These are phyloP conservation scores for Pentamera pediparva DNA, from an alignment of 53 echinoderm and acorn worm species.

Conservation along the genomic window DNA sequence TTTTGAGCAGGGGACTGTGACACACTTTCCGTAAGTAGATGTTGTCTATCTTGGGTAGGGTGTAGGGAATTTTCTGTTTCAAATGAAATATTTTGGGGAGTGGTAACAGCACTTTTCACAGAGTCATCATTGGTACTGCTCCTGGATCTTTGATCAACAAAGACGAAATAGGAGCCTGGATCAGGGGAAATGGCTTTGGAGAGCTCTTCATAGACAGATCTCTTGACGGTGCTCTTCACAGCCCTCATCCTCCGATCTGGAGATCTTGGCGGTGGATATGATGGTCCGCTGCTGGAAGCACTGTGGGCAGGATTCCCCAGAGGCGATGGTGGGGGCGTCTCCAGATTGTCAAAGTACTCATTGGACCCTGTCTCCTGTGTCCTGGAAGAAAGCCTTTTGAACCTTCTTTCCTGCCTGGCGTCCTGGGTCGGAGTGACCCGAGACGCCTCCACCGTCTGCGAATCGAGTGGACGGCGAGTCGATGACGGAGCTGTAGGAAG, in stretches of 20 bases:
- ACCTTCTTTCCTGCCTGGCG: conserved; percentile 30
- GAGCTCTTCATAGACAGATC: conserved; percentile 61
- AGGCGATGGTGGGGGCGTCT: neutral
- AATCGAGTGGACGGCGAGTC: too few relatives aligned
- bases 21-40: too few relatives aligned
- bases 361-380: conserved; percentile 39
- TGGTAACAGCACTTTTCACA: too few relatives aligned
- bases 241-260: neutral
- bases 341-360: conserved; percentile 37
- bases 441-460: neutral
- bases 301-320: neutral
- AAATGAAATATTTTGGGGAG: too few relatives aligned
- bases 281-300: neutral
- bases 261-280: neutral
- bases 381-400: conserved; percentile 46
- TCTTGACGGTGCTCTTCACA: neutral
- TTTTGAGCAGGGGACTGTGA: conserved; percentile 2
- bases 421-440: neutral
- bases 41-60: neutral
- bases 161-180: conserved; percentile 30
- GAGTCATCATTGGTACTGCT: conserved; percentile 51
- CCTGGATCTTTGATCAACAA: neutral
- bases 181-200: conserved; percentile 61
- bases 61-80: neutral
- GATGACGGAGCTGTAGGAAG: too few relatives aligned